Percentiles rank a stretch among this genome's conserved stretches.
phyloP scores from a whole-genome alignment of 2,888 invertebrate species.

The Tholera decimalis region DNA sequence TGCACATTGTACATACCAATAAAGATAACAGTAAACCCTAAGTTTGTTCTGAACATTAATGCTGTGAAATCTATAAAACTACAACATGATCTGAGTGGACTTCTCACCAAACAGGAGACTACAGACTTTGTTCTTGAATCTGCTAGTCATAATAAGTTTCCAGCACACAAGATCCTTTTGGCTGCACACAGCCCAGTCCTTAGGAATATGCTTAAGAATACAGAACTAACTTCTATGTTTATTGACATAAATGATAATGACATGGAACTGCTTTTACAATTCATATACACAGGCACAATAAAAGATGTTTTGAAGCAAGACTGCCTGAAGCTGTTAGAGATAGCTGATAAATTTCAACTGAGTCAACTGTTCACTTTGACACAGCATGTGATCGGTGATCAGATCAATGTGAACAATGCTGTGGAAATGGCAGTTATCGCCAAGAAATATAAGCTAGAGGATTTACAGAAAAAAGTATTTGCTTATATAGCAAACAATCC shows the following conservation, averaged over 20 bases:
- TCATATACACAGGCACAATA: constrained; percentile 81
- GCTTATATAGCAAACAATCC: constrained; percentile 79
- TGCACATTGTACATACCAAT: constrained; percentile 78
- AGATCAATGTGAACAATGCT: constrained; percentile 79
- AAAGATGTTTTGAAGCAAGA: constrained; percentile 75
- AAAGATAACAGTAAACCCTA: constrained; percentile 71
- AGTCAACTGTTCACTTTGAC: constrained; percentile 72
- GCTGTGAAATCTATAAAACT: constrained; percentile 77
- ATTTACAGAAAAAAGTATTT: constrained; percentile 74
- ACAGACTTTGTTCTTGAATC: constrained; percentile 80
- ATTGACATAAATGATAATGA: constrained; percentile 78
- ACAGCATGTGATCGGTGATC: constrained; percentile 73
- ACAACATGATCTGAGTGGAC: constrained; percentile 73
- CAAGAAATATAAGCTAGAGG: constrained; percentile 76
- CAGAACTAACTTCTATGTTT: constrained; percentile 61
- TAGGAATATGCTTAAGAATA: constrained; percentile 72
- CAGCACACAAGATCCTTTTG: constrained; percentile 80
- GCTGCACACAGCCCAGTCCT: constrained; percentile 80
- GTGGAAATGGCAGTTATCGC: constrained; percentile 79
- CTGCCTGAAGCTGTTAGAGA: constrained; percentile 73
- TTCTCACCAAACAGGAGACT: constrained; percentile 72
- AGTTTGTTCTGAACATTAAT: constrained; percentile 70
- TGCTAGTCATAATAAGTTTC: constrained; percentile 71
- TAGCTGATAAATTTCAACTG: constrained; percentile 78
- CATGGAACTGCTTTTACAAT: constrained; percentile 80